These are phyloP conservation scores for Petrophora chlorosata DNA, from an alignment of 2,888 invertebrate species.

Conservation along the genomic window DNA sequence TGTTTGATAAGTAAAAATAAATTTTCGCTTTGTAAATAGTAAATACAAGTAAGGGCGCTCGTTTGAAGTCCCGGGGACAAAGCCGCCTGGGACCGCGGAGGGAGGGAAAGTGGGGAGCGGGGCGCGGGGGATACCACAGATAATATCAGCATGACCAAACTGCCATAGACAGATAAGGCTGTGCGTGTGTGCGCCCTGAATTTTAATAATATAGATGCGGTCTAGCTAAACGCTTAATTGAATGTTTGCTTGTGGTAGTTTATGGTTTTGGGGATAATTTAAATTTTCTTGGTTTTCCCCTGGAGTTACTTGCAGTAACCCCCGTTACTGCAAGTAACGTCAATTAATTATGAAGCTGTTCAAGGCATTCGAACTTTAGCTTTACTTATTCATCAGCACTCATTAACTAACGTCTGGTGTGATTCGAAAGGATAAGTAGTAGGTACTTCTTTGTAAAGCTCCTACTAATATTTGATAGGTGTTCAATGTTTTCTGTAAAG, in stretches of 20 bases:
- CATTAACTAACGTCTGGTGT: too few relatives aligned
- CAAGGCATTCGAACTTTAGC: too few relatives aligned
- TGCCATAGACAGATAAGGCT: slow-evolving; percentile 74
- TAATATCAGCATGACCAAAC: slow-evolving; percentile 73
- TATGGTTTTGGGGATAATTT: slow-evolving; percentile 28
- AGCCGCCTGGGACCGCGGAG: slow-evolving; percentile 45
- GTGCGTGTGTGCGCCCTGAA: slow-evolving; percentile 64
- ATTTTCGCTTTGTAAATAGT: slow-evolving; percentile 59
- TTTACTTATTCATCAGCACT: too few relatives aligned
- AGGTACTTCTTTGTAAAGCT: too few relatives aligned
- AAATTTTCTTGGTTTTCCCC: slow-evolving; percentile 30
- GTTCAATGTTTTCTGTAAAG: too few relatives aligned
- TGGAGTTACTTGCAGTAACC: neutral
- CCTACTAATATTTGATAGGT: too few relatives aligned
- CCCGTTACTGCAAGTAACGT: too few relatives aligned
- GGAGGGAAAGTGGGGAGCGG: slow-evolving; percentile 33
- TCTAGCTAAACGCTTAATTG: slow-evolving; percentile 54
- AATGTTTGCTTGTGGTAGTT: slow-evolving; percentile 44
- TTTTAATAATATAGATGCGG: slow-evolving; percentile 65
- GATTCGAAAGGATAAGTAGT: too few relatives aligned
- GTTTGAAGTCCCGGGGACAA: slow-evolving; percentile 68
- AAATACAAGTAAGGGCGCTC: slow-evolving; percentile 56
- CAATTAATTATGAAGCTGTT: too few relatives aligned
- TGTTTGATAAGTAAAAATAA: slow-evolving; percentile 57
- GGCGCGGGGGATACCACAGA: slow-evolving; percentile 54